Percentiles rank a stretch among this genome's conserved stretches.
Conservation (phyloP, 1,140 invertebrate genomes). For the Plutomurus gul region DNA sequence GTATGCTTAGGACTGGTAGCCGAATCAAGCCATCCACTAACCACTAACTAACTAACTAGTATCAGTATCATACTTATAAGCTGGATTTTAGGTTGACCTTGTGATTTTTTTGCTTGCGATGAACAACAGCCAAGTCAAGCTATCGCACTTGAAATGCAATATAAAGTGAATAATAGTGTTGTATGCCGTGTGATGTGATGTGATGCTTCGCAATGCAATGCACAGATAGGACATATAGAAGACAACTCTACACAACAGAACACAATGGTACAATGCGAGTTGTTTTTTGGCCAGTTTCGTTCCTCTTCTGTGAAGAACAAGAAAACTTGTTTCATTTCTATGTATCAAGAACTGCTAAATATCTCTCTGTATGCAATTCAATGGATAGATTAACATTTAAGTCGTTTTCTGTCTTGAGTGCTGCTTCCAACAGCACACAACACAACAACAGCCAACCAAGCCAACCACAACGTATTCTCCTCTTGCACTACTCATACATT, state of each 20-base stretch:
- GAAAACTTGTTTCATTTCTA: slow-evolving; percentile 19
- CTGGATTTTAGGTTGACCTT: slow-evolving; percentile 27
- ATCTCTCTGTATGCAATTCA: neutral
- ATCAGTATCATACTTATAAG: neutral
- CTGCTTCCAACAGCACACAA: neutral
- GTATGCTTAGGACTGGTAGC: neutral
- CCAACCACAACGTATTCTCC: neutral
- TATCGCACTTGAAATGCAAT: neutral
- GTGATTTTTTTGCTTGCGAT: slow-evolving; percentile 22
- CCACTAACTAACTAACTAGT: neutral
- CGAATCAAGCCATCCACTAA: neutral
- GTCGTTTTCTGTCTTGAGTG: slow-evolving; percentile 8
- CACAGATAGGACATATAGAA: too few relatives aligned
- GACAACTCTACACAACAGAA: neutral
- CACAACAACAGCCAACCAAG: neutral
- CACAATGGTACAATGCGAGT: neutral
- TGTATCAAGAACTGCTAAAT: slow-evolving; percentile 18
- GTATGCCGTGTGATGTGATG: neutral
- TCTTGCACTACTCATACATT: neutral
- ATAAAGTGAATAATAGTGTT: neutral
- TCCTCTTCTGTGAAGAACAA: slow-evolving; percentile 22
- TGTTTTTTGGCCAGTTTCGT: slow-evolving; percentile 23
- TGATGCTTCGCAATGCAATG: neutral
- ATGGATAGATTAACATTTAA: slow-evolving; percentile 20
- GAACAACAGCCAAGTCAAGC: neutral